Evolutionary conservation across 2,797 vertebrate species (phyloP).

Genomic region (Selene dorsalis): DNA sequence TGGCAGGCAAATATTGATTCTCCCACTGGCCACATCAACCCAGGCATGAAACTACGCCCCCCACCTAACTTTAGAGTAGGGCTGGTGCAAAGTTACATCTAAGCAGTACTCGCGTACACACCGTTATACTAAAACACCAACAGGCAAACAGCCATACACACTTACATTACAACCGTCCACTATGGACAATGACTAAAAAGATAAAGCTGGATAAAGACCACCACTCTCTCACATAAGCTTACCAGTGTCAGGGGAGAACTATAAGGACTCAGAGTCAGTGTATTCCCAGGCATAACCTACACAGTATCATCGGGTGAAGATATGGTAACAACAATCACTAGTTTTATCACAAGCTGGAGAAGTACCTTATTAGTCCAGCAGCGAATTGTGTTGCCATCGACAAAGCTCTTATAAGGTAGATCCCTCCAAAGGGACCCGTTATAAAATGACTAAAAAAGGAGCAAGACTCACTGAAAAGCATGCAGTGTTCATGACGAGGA

Average conservation of each 20-base stretch:
- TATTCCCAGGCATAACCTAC: constrained; percentile 73
- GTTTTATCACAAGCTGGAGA: constrained; percentile 67
- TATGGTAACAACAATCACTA: constrained; percentile 71
- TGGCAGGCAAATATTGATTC: constrained; percentile 49
- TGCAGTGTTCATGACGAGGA: constrained; percentile 55
- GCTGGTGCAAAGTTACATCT: constrained; percentile 63
- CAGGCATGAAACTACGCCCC: constrained; percentile 14
- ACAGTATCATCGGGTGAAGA: constrained; percentile 77
- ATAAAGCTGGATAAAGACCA: constrained; percentile 63
- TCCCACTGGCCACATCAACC: constrained; percentile 25
- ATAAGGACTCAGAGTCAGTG: constrained; percentile 55
- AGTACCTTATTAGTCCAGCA: constrained; percentile 67
- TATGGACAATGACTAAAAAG: constrained; percentile 68
- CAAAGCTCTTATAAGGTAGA: constrained; percentile 65
- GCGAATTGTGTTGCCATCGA: constrained; percentile 62
- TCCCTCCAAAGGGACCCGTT: constrained; percentile 38
- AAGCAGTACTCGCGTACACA: constrained; percentile 57
- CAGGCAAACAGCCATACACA: constrained; percentile 62
- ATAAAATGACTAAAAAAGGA: constrained; percentile 46
- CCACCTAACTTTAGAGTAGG: constrained; percentile 53
- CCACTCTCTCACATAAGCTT: constrained; percentile 49
- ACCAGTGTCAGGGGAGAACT: constrained; percentile 66
- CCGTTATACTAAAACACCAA: constrained; percentile 61
- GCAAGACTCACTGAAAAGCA: constrained; percentile 55
- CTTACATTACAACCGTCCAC: constrained; percentile 65